These are phyloP conservation scores for Calameuta filiformis DNA, from an alignment of 2,888 invertebrate species.

Conservation along the genomic window DNA sequence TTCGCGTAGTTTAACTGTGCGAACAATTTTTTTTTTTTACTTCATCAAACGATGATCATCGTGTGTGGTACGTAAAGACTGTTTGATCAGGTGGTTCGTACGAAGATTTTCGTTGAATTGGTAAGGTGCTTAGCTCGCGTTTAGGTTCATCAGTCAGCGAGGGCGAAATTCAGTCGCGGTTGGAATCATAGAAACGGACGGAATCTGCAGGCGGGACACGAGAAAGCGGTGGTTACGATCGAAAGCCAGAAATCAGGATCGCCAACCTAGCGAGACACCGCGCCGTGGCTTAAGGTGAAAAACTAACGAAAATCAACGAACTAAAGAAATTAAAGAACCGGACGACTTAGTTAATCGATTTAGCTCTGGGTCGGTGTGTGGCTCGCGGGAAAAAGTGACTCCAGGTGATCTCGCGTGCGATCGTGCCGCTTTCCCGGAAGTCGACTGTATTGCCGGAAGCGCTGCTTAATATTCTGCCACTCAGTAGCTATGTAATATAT, in stretches of 20 bases:
- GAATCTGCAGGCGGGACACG: conserved; percentile 29
- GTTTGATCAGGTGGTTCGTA: conserved; percentile 11
- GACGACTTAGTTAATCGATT: conserved; percentile 18
- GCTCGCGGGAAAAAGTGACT: conserved; percentile 5
- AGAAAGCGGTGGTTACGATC: conserved; percentile 46
- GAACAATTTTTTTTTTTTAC: conserved; percentile 2
- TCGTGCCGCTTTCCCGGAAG: not conserved
- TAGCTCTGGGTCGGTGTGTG: conserved; percentile 13
- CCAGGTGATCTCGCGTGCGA: not conserved
- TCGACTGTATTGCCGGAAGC: not conserved
- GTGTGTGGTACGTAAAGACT: conserved; percentile 20
- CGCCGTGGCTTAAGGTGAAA: conserved; percentile 21
- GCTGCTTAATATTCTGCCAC: not conserved
- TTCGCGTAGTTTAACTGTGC: not conserved
- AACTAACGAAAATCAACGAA: conserved; percentile 25
- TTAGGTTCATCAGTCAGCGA: not conserved
- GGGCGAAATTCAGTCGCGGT: conserved; percentile 26
- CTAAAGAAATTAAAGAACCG: conserved; percentile 19
- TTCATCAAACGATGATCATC: conserved; percentile 37
- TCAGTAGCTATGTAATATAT: not conserved
- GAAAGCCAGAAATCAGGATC: conserved; percentile 24
- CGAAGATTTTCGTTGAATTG: not conserved
- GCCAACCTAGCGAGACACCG: conserved; percentile 49
- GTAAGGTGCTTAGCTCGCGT: not conserved
- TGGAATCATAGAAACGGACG: conserved; percentile 35